Percentiles rank a stretch among this genome's conserved stretches.
Evolutionary conservation across 2,113 vertebrate genomes (phyloP).

Genomic region (Orientallactaga bullata): DNA sequence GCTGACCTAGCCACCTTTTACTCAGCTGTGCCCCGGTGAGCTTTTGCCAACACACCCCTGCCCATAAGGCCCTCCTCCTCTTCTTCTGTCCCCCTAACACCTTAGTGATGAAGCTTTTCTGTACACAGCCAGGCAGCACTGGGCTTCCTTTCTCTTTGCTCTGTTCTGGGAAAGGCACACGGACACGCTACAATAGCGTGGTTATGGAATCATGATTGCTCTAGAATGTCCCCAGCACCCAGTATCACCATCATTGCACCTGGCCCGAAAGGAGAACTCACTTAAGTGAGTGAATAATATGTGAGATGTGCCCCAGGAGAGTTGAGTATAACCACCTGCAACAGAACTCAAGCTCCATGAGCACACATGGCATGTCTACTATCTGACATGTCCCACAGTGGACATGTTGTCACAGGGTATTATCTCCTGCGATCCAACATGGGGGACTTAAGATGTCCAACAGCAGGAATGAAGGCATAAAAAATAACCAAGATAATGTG

Average conservation of each 20-base stretch:
- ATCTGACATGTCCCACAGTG: neutral
- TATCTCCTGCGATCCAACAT: neutral
- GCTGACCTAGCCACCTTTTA: neutral
- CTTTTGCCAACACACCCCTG: neutral
- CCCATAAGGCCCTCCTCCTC: neutral
- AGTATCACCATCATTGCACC: neutral
- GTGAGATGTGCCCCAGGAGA: neutral
- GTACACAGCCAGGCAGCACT: too few relatives aligned
- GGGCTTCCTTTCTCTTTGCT: neutral
- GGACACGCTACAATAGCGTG: neutral
- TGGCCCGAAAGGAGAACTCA: neutral
- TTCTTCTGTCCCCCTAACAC: neutral
- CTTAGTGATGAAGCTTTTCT: neutral
- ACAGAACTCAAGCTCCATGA: too few relatives aligned
- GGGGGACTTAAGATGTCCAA: neutral
- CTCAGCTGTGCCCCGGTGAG: neutral
- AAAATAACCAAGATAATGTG: neutral
- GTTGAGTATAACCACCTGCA: neutral
- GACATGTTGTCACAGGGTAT: neutral
- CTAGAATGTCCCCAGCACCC: neutral
- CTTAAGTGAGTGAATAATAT: accelerated
- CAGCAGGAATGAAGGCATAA: neutral
- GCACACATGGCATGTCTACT: accelerated
- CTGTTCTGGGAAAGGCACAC: neutral
- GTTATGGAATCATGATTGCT: neutral